Conservation (phyloP, 2,113 vertebrate species). For the Seriola rivoliana region DNA sequence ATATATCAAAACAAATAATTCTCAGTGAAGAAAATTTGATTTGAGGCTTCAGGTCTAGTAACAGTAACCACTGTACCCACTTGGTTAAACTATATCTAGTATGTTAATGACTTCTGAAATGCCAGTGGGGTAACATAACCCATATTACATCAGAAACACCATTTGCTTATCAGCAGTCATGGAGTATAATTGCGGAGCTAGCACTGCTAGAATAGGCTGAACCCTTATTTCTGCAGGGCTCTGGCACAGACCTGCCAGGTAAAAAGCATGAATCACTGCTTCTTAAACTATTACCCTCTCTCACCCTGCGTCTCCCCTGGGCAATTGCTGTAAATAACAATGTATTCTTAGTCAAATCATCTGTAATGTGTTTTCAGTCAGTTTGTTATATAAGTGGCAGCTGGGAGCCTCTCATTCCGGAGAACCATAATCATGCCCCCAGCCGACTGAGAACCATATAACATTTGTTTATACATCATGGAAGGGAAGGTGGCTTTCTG, state of each 20-base stretch:
- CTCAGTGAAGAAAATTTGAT: background rate
- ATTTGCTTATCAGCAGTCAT: conserved; percentile 31
- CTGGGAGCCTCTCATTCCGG: conserved; percentile 61
- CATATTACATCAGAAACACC: conserved; percentile 17
- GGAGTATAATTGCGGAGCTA: conserved; percentile 19
- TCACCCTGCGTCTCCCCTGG: conserved; percentile 41
- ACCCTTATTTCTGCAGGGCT: conserved; percentile 44
- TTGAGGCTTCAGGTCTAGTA: background rate
- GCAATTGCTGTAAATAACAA: conserved; percentile 72
- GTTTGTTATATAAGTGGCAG: conserved; percentile 63
- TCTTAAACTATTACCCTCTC: conserved; percentile 68
- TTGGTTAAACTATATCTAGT: background rate
- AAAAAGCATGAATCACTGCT: conserved; percentile 61
- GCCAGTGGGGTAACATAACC: background rate
- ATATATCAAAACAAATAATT: no score
- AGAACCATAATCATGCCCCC: conserved; percentile 63
- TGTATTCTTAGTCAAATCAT: conserved; percentile 69
- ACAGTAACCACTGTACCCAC: background rate
- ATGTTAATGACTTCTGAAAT: background rate
- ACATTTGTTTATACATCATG: conserved; percentile 64
- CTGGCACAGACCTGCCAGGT: conserved; percentile 51
- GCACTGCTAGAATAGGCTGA: conserved; percentile 17
- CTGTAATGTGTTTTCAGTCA: conserved; percentile 61
- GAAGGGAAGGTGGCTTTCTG: conserved; percentile 46
- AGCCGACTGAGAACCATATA: conserved; percentile 53